These are phyloP conservation scores for Zonitis immaculata DNA, from an alignment of 2,888 invertebrate genomes.

Conservation along the genomic window DNA sequence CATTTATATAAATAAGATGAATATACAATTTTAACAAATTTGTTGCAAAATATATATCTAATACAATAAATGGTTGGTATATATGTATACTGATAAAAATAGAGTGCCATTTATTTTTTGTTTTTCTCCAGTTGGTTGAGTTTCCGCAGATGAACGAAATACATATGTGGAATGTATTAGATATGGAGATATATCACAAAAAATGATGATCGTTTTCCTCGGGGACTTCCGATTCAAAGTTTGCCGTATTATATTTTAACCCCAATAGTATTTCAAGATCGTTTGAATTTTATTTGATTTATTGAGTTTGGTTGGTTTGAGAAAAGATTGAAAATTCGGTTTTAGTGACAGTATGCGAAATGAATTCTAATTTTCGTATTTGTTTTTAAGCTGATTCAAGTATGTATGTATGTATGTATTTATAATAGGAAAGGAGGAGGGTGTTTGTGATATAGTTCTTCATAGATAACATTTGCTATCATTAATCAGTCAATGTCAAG, in stretches of 20 bases:
- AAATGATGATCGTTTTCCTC: constrained; percentile 17
- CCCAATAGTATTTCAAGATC: constrained; percentile 15
- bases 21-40: constrained; percentile 4
- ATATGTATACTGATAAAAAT: background rate
- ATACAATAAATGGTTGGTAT: background rate
- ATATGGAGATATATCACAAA: constrained; percentile 8
- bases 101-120: background rate
- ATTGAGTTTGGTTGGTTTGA: constrained; percentile 29
- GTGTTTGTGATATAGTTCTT: constrained; percentile 28
- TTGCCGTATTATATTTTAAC: constrained; percentile 16
- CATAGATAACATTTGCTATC: constrained; percentile 27
- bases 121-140: background rate
- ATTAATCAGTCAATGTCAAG: constrained; percentile 37
- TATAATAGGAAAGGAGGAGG: constrained; percentile 6
- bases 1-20: no score
- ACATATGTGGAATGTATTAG: constrained; percentile 8
- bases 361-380: constrained; percentile 34
- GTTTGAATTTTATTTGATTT: constrained; percentile 35
- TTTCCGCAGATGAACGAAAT: constrained; percentile 2
- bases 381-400: constrained; percentile 29
- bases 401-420: no score
- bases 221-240: constrained; percentile 10
- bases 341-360: constrained; percentile 24
- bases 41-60: no score
- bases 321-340: constrained; percentile 25